Evolutionary conservation across 2,113 vertebrate species (phyloP).

Genomic region (Manacus vitellinus): DNA sequence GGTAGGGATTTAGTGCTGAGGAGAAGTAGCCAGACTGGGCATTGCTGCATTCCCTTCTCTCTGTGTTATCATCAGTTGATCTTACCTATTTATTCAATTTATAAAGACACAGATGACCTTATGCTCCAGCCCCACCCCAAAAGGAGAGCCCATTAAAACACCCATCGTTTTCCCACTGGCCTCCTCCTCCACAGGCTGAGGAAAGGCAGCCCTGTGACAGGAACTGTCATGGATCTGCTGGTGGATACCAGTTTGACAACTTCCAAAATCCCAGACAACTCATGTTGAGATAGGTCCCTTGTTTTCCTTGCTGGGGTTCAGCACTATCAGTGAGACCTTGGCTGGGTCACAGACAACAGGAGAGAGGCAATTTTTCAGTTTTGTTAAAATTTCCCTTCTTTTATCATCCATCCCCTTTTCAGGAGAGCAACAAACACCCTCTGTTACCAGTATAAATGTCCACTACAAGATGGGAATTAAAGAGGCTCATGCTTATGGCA

Average conservation of each 20-base stretch:
- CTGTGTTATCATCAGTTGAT: neutral
- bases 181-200: neutral
- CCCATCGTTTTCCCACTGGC: neutral
- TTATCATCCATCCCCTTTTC: neutral
- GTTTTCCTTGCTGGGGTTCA: neutral
- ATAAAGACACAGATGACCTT: neutral
- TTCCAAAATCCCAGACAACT: neutral
- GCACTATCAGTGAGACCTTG: neutral
- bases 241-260: neutral
- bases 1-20: neutral
- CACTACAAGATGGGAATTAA: constrained; percentile 12
- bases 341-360: neutral
- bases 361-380: neutral
- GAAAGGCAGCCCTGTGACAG: neutral
- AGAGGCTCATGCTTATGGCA: neutral
- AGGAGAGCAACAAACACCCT: neutral
- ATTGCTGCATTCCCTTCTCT: neutral
- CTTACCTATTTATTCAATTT: constrained; percentile 6
- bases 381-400: neutral
- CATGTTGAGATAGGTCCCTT: neutral
- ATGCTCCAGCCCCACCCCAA: neutral
- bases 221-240: neutral
- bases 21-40: neutral
- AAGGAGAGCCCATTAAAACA: neutral
- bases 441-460: neutral